Conservation (phyloP, 2,113 vertebrate genomes). For the Notarius quadriscutis region DNA sequence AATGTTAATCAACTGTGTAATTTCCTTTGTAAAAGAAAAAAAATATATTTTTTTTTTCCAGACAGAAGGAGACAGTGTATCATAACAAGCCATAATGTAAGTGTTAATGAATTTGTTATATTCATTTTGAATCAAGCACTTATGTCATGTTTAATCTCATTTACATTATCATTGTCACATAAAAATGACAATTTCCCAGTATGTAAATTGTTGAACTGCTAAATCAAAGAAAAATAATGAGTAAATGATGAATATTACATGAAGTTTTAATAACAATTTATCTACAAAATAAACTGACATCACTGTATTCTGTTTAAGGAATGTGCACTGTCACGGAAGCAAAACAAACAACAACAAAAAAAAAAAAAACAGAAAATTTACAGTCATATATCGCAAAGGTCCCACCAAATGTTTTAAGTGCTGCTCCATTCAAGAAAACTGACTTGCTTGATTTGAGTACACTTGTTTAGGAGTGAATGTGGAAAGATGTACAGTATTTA, state of each 20-base stretch:
- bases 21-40: not conserved
- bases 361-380: slow-evolving; percentile 90
- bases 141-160: slow-evolving; percentile 33
- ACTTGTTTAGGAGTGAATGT: slow-evolving; percentile 57
- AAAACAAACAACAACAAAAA: slow-evolving; percentile 63
- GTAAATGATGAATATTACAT: slow-evolving; percentile 66
- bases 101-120: slow-evolving; percentile 14
- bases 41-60: not conserved
- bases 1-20: not conserved
- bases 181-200: slow-evolving; percentile 29
- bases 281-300: slow-evolving; percentile 97
- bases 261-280: slow-evolving; percentile 96
- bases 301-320: slow-evolving; percentile 89
- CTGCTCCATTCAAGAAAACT: slow-evolving; percentile 78
- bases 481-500: slow-evolving; percentile 47
- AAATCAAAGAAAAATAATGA: slow-evolving; percentile 21
- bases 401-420: slow-evolving; percentile 81
- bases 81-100: slow-evolving; percentile 7
- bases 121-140: slow-evolving; percentile 43
- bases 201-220: not conserved
- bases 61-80: not conserved
- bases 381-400: slow-evolving; percentile 89
- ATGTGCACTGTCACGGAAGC: slow-evolving; percentile 92
- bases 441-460: slow-evolving; percentile 64
- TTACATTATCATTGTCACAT: slow-evolving; percentile 22